Evolutionary conservation across 2,113 vertebrate genomes (phyloP), one percentile per base, ranked within the genome.

Genomic region (Lucifuga dentata): DNA sequence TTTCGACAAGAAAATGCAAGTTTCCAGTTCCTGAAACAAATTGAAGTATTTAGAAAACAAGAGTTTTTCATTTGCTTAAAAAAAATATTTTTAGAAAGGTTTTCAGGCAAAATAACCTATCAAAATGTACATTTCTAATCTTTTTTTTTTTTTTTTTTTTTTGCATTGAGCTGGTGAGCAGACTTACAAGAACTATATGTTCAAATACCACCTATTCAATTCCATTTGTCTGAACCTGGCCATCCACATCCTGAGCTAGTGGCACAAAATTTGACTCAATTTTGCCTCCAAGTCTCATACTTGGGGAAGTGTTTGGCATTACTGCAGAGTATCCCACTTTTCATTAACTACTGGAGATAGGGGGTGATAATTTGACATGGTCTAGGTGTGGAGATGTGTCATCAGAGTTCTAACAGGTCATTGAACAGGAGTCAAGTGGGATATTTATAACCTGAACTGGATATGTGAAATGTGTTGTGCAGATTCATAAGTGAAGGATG

Each of bases 261-360:
- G 63, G 41, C 21, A 17, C 40, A 46, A 53, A 74, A 55, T 56
- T 15, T 74, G 64, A 69, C 74, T 71, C 62, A 76, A 8, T 79
- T 71, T 45, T 29, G 9, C 11, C 8, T 43, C 44, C 44, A 66
- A 19, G 32, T 56, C n/a, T 19, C 15, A 1, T n/a, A n/a, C n/a
- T n/a, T n/a, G 12, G 0, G 17, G 16, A 63, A 67, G 68, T 48
- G n/a, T n/a, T n/a, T n/a, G n/a, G n/a, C n/a, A n/a, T 59, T 46
- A 49, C 11, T 16, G 33, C 19, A 39, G 5, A 21, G 5, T 11
- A 48, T 51, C 32, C 3, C 3, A 36, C 10, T 38, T 64, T 52
- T 15, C 36, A 26, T 56, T 44, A n/a, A 59, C 23, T 60, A 23
- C 8, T 13, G 5, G 38, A 52, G 16, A 12, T 13, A 1, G 21